Evolutionary conservation across 2,888 invertebrate genomes (phyloP).

Genomic region (Hirtodrosophila alboralis): DNA sequence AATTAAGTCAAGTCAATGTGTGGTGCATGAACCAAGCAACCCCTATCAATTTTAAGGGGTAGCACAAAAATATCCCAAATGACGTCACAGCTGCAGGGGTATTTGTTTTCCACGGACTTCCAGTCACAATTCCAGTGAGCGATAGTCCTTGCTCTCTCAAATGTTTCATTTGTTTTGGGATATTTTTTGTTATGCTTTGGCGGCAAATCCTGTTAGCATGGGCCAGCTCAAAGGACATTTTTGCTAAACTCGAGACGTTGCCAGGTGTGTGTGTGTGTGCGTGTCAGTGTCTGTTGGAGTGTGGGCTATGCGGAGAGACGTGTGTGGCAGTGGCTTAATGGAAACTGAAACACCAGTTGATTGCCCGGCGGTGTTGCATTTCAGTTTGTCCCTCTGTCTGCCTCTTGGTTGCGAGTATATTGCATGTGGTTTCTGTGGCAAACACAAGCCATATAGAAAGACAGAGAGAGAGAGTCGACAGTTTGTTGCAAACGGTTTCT

Average conservation of each 20-base stretch:
- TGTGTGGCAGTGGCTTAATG: constrained; percentile 51
- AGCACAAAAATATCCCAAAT: constrained; percentile 32
- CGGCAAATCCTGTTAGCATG: constrained; percentile 39
- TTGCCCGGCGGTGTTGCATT: constrained; percentile 65
- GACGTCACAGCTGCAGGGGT: constrained; percentile 60
- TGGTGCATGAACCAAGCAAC: constrained; percentile 3
- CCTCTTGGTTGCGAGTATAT: constrained; percentile 48
- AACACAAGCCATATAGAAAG: constrained; percentile 1
- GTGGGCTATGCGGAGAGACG: constrained; percentile 6
- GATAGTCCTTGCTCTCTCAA: constrained; percentile 4
- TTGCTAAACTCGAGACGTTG: constrained; percentile 49
- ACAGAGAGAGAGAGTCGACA: background rate
- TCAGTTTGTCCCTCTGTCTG: constrained; percentile 35
- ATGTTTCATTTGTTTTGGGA: constrained; percentile 65
- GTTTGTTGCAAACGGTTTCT: constrained; percentile 44
- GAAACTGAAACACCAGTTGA: constrained; percentile 82
- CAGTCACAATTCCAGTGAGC: constrained; percentile 34
- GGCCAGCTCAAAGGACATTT: constrained; percentile 4
- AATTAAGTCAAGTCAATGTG: constrained; percentile 65
- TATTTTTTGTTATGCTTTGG: constrained; percentile 50
- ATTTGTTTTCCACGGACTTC: constrained; percentile 15
- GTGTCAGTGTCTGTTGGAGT: constrained; percentile 11
- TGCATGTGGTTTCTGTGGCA: constrained; percentile 69
- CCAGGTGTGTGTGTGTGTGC: constrained; percentile 34
- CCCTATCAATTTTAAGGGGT: constrained; percentile 18